phyloP scores from a whole-genome alignment of 2,888 invertebrate genomes.

The Prosopocoilus inquinatus region DNA sequence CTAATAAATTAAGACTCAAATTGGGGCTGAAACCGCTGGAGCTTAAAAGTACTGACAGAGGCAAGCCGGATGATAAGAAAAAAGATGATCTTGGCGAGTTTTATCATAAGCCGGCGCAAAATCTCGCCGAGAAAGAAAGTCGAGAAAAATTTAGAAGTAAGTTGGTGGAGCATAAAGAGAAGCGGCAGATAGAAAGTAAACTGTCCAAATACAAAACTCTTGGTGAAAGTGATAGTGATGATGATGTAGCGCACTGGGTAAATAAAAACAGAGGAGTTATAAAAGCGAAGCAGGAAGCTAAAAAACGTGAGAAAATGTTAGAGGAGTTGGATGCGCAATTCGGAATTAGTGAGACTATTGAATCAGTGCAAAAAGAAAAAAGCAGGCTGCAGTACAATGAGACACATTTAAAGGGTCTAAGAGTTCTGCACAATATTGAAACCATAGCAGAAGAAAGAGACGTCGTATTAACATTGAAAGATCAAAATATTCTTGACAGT shows the following conservation, averaged over 20 bases:
- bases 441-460: conserved; percentile 73
- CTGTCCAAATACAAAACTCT: conserved; percentile 59
- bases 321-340: conserved; percentile 96
- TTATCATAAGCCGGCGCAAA: conserved; percentile 82
- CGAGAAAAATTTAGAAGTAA: conserved; percentile 81
- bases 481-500: conserved; percentile 85
- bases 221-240: conserved; percentile 74
- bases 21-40: conserved; percentile 92
- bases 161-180: conserved; percentile 75
- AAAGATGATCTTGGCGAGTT: conserved; percentile 72
- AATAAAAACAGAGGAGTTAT: conserved; percentile 72
- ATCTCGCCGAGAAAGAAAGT: conserved; percentile 69
- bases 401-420: conserved; percentile 74
- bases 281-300: conserved; percentile 80
- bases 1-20: conserved; percentile 87
- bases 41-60: conserved; percentile 54
- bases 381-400: conserved; percentile 65
- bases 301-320: conserved; percentile 83
- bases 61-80: conserved; percentile 54
- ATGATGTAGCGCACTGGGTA: conserved; percentile 80
- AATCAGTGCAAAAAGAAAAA: conserved; percentile 66
- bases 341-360: conserved; percentile 83
- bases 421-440: conserved; percentile 78
- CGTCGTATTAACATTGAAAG: conserved; percentile 90
- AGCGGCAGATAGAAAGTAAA: conserved; percentile 71